Percentiles rank a stretch among this genome's conserved stretches.
These are phyloP conservation scores for Forbesichthys papilliferus DNA, from an alignment of 2,113 vertebrate species.

Conservation along the genomic window DNA sequence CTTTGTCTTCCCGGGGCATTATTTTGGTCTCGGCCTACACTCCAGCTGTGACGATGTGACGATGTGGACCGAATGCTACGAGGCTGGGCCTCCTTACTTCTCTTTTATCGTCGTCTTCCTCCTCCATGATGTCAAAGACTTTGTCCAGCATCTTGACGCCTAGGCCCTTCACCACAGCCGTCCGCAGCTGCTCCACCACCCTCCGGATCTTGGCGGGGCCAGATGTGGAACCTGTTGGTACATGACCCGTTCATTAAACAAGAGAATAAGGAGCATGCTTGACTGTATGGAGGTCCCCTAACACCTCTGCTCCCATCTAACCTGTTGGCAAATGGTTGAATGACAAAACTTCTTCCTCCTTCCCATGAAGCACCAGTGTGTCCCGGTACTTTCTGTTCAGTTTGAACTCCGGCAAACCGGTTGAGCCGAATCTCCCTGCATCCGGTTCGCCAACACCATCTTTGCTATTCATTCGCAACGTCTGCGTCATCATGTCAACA, in stretches of 20 bases:
- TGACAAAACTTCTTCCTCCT: conserved; percentile 77
- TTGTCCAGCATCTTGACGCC: conserved; percentile 90
- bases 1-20: no score
- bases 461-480: conserved; percentile 85
- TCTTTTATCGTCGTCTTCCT: conserved; percentile 86
- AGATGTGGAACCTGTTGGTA: conserved; percentile 72
- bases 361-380: conserved; percentile 92
- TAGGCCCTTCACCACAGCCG: conserved; percentile 87
- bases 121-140: conserved; percentile 89
- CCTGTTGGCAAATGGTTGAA: conserved; percentile 82
- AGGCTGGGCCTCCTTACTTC: conserved; percentile 75
- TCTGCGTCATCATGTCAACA: conserved; percentile 92
- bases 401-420: conserved; percentile 81
- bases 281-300: not conserved
- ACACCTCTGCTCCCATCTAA: conserved; percentile 51
- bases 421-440: conserved; percentile 34
- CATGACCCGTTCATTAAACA: conserved; percentile 6
- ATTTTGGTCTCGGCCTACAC: no score
- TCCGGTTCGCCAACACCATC: conserved; percentile 63
- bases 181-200: conserved; percentile 87
- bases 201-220: conserved; percentile 88
- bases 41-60: not conserved
- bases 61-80: not conserved
- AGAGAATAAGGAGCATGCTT: not conserved
- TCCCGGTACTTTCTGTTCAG: conserved; percentile 88